Conservation (phyloP, 1,140 invertebrate genomes). For the Panagrolaimus sp. region DNA sequence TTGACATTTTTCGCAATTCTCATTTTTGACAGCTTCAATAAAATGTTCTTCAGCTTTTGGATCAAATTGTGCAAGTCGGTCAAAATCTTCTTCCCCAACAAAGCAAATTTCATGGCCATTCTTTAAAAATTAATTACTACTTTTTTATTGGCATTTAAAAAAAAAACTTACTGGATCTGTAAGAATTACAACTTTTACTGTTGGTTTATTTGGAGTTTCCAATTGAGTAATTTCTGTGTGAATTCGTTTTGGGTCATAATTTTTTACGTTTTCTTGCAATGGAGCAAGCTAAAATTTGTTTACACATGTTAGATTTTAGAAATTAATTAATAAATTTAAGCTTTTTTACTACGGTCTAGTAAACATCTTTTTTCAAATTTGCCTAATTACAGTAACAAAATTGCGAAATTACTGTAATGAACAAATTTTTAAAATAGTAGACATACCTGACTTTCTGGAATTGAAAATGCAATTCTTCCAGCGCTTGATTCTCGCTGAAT, state of each 20-base stretch:
- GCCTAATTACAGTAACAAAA: too few relatives aligned
- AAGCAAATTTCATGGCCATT: slow-evolving; percentile 97
- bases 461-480: slow-evolving; percentile 67
- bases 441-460: slow-evolving; percentile 63
- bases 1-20: slow-evolving; percentile 42
- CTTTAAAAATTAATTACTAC: slow-evolving; percentile 45
- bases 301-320: too few relatives aligned
- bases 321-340: too few relatives aligned
- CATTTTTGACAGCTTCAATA: slow-evolving; percentile 69
- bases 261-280: slow-evolving; percentile 72
- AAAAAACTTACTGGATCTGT: slow-evolving; percentile 70
- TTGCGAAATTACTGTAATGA: too few relatives aligned
- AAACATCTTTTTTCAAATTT: too few relatives aligned
- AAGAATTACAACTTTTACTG: slow-evolving; percentile 87
- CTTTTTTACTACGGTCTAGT: too few relatives aligned
- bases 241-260: slow-evolving; percentile 72
- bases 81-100: slow-evolving; percentile 89
- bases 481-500: slow-evolving; percentile 77
- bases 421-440: too few relatives aligned
- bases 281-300: slow-evolving; percentile 66
- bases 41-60: slow-evolving; percentile 74
- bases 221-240: slow-evolving; percentile 76
- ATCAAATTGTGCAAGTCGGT: slow-evolving; percentile 79
- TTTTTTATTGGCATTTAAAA: too few relatives aligned
- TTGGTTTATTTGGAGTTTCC: slow-evolving; percentile 91